Evolutionary conservation across 1,140 invertebrate species (phyloP), one percentile per base, ranked within the genome.

Genomic region (Drosophila repleta): DNA sequence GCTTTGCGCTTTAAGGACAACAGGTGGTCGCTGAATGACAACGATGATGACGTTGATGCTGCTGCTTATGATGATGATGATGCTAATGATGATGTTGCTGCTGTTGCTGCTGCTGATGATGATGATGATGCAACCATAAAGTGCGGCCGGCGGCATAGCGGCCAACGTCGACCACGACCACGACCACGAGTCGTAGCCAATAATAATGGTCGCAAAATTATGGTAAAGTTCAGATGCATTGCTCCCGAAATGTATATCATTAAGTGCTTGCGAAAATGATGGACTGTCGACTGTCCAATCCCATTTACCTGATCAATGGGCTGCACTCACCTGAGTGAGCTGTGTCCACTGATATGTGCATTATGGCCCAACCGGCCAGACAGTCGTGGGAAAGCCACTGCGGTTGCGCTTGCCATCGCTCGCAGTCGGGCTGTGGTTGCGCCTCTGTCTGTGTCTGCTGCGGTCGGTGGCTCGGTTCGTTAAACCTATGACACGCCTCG

Each of bases 231-330:
- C 83, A 79, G 79, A 67, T 87, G 49, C 75, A 88, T 80, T 88
- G 83, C 83, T 87, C 79, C 83, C 75, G 79, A 87, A 87, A 87
- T 87, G 76, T 87, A 88, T 87, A 87, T 87, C 72, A 87, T 87
- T 87, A 87, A 60, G 55, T 71, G 83, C 48, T 73, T 79, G 81
- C 76, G 68, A 68, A 87, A 82, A 87, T 87, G 82, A 87, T 79
- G 78, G 75, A 82, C 82, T 78, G 82, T 74, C 74, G 51, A 39
- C 58, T 76, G 81, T 74, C 79, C 64, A 70, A 45, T 74, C 63
- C 68, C 79, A 77, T 77, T 81, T 76, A 73, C 41, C 24, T 37
- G 57, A 70, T 51, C 52, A 71, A 62, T 76, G 55, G 13, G 20
- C 24, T 20, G 15, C 11, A 15, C 60, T 18, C 41, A 11, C 13